These are phyloP conservation scores for Amorpha juglandis DNA, from an alignment of 2,888 invertebrate genomes.

Conservation along the genomic window DNA sequence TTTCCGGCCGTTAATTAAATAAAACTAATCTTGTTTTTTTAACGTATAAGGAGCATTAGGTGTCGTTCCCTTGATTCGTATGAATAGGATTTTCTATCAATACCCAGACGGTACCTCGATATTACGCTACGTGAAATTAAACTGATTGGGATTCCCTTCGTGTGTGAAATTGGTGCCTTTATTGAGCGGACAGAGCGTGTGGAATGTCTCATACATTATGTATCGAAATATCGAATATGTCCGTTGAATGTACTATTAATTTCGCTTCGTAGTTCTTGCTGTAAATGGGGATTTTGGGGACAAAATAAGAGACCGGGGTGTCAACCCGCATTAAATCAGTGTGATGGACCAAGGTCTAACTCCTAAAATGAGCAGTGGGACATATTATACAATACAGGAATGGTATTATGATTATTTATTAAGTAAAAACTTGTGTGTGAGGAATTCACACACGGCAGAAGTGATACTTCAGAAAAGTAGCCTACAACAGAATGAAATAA, in stretches of 20 bases:
- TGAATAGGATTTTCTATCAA: background rate
- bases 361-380: no score
- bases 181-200: conserved; percentile 47
- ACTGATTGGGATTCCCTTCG: conserved; percentile 66
- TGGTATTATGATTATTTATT: no score
- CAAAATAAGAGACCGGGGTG: no score
- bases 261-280: background rate
- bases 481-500: no score
- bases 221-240: conserved; percentile 43
- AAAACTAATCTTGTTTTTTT: background rate
- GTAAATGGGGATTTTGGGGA: background rate
- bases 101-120: conserved; percentile 5
- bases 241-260: background rate
- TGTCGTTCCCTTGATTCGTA: background rate
- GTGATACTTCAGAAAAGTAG: no score
- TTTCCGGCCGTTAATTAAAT: no score
- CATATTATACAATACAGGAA: no score
- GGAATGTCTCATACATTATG: conserved; percentile 57
- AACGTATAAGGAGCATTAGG: background rate
- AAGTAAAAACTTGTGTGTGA: no score
- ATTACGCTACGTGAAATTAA: conserved; percentile 48
- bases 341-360: no score
- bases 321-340: no score
- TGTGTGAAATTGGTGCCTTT: conserved; percentile 67
- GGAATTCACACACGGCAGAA: no score